Evolutionary conservation across 2,797 vertebrate genomes (phyloP).

Genomic region (Acipenser oxyrinchus): DNA sequence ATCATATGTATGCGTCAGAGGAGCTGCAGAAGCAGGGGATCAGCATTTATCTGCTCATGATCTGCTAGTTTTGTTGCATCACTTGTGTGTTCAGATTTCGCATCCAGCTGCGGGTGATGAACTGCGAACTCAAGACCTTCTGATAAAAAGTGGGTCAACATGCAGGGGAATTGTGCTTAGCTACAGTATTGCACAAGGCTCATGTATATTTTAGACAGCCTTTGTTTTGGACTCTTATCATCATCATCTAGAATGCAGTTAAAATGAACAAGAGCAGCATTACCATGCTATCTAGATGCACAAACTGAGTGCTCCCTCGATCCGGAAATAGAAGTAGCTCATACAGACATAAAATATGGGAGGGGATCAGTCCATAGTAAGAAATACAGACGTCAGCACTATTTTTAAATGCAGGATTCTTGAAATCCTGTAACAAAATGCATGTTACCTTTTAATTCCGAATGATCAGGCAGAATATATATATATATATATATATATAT

Average conservation of each 20-base stretch:
- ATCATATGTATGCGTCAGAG: slow-evolving; percentile 22
- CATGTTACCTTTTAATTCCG: slow-evolving; percentile 12
- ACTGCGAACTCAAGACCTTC: slow-evolving; percentile 26
- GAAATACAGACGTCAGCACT: too few relatives aligned
- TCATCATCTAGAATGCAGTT: slow-evolving; percentile 1
- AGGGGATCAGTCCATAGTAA: too few relatives aligned
- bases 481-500: too few relatives aligned
- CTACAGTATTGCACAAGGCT: not conserved
- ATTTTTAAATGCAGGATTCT: not conserved
- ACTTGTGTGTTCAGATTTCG: not conserved
- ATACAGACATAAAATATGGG: too few relatives aligned
- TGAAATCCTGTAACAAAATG: slow-evolving; percentile 7
- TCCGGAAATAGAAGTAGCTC: too few relatives aligned
- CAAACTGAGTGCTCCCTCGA: too few relatives aligned
- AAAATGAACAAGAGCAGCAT: not conserved
- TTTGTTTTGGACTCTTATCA: slow-evolving; percentile 4
- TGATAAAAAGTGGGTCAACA: slow-evolving; percentile 39
- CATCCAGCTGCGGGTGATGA: slow-evolving; percentile 18
- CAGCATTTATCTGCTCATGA: slow-evolving; percentile 36
- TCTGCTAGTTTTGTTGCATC: slow-evolving; percentile 35
- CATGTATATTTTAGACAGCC: not conserved
- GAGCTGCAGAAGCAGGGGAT: slow-evolving; percentile 16
- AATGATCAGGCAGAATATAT: too few relatives aligned
- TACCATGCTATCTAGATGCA: slow-evolving; percentile 1
- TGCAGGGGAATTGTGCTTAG: not conserved